These are phyloP conservation scores for Pogonus chalceus DNA, from an alignment of 1,140 invertebrate species.

Conservation along the genomic window DNA sequence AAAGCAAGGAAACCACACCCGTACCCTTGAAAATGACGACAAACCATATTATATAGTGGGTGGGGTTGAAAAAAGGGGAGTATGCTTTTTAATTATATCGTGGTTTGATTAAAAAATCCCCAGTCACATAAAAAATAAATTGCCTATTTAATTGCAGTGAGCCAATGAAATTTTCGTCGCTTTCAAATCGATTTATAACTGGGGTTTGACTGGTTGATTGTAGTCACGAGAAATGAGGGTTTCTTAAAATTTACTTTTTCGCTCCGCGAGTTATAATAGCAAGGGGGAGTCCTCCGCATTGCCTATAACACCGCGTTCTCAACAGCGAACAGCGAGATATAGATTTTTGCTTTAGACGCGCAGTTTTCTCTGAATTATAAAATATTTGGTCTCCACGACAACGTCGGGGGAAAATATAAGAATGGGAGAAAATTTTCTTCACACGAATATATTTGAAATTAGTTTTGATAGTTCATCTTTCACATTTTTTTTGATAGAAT, in stretches of 20 bases:
- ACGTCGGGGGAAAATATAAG: too few relatives aligned
- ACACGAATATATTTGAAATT: too few relatives aligned
- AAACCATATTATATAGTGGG: neutral
- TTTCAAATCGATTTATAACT: constrained; percentile 17
- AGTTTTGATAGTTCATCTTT: too few relatives aligned
- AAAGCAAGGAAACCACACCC: neutral
- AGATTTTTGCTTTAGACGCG: constrained; percentile 33
- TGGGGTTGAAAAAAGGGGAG: neutral
- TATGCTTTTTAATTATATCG: constrained; percentile 32
- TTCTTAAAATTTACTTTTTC: constrained; percentile 39
- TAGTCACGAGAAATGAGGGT: constrained; percentile 25
- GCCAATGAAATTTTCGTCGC: neutral
- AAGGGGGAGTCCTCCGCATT: constrained; percentile 13
- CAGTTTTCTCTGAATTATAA: constrained; percentile 34
- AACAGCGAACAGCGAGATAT: constrained; percentile 28
- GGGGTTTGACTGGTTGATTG: constrained; percentile 24
- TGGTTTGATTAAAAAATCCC: constrained; percentile 33
- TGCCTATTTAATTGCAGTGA: constrained; percentile 33
- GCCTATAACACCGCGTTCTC: too few relatives aligned
- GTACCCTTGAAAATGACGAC: neutral
- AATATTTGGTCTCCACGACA: too few relatives aligned
- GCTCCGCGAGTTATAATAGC: constrained; percentile 35
- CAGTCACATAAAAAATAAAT: constrained; percentile 34
- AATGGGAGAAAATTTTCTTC: too few relatives aligned
- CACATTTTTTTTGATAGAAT: too few relatives aligned